These are phyloP conservation scores for Rhagologus leucostigma DNA, from an alignment of 2,113 vertebrate genomes.

Conservation along the genomic window DNA sequence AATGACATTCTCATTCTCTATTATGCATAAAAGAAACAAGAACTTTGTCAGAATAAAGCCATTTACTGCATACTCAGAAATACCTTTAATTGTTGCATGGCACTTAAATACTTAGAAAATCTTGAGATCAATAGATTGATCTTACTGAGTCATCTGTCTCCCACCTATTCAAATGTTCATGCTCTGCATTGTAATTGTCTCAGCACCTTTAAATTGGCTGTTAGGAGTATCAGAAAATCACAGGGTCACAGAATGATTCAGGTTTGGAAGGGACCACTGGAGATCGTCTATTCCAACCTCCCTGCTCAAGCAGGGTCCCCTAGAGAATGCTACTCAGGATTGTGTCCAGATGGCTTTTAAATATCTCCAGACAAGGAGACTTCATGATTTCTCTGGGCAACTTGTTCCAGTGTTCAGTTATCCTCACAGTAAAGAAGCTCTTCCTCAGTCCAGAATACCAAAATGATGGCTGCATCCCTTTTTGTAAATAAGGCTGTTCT, in stretches of 20 bases:
- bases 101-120: slow-evolving; percentile 43
- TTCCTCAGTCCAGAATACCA: background rate
- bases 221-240: background rate
- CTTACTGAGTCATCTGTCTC: slow-evolving; percentile 27
- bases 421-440: background rate
- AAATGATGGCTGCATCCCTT: background rate
- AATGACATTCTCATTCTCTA: background rate
- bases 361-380: background rate
- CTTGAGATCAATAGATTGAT: slow-evolving; percentile 40
- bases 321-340: background rate
- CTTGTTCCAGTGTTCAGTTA: background rate
- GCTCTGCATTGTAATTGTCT: background rate
- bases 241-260: background rate
- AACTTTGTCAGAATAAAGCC: slow-evolving; percentile 6
- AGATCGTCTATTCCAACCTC: background rate
- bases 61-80: slow-evolving; percentile 10
- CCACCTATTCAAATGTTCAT: background rate
- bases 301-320: background rate
- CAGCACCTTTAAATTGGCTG: background rate
- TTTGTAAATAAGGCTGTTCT: background rate
- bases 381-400: background rate
- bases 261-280: background rate
- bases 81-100: slow-evolving; percentile 22
- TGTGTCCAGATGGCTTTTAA: background rate
- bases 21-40: background rate